Evolutionary conservation across 2,113 vertebrate species (phyloP).

Genomic region (Bolborhynchus lineola): DNA sequence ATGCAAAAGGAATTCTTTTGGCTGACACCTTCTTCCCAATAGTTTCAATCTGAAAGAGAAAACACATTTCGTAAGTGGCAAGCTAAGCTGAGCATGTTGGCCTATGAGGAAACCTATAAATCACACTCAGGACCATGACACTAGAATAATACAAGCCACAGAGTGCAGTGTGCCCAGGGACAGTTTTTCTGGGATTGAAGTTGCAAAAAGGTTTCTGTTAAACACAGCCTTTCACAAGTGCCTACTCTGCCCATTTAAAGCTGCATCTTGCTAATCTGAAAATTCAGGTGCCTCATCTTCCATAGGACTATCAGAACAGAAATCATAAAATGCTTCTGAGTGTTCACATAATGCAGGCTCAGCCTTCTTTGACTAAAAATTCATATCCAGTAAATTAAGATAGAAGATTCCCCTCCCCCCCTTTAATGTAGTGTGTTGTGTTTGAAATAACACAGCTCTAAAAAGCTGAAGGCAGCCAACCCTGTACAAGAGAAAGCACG

Average conservation of each 20-base stretch:
- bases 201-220: neutral
- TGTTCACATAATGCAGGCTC: neutral
- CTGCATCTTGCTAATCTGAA: neutral
- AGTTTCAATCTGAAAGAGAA: slow-evolving; percentile 87
- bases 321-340: neutral
- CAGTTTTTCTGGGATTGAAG: neutral
- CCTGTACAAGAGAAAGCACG: neutral
- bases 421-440: neutral
- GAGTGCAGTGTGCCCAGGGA: neutral
- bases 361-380: neutral
- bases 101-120: neutral
- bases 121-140: neutral
- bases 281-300: neutral
- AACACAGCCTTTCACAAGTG: neutral
- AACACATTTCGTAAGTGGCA: neutral
- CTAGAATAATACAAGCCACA: neutral
- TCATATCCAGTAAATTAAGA: neutral
- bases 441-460: neutral
- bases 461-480: neutral
- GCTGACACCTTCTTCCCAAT: slow-evolving; percentile 94
- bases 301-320: neutral
- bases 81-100: neutral
- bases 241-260: neutral
- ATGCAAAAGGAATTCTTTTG: slow-evolving; percentile 89
- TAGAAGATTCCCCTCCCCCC: neutral